Conservation (phyloP, 2,888 invertebrate species). For the Blomia tropicalis region DNA sequence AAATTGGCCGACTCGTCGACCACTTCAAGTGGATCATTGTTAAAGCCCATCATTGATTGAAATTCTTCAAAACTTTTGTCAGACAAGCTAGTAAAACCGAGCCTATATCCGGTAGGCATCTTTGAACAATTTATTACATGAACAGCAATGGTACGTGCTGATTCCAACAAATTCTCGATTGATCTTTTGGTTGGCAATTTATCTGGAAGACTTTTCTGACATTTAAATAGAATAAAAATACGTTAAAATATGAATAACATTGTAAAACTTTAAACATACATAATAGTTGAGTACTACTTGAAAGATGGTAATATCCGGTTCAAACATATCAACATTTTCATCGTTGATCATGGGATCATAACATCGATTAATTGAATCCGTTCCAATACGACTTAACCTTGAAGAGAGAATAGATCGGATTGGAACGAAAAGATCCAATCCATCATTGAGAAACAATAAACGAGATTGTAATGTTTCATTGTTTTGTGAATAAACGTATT, state of each 20-base stretch:
- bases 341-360: not conserved
- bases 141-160: not conserved
- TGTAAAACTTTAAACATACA: not conserved
- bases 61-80: slow-evolving; percentile 1
- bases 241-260: not conserved
- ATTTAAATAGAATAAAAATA: not conserved
- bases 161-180: not conserved
- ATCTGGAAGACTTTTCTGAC: not conserved
- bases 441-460: too few relatives aligned
- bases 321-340: not conserved
- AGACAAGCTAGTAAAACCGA: not conserved
- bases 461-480: too few relatives aligned
- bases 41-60: not conserved
- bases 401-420: not conserved
- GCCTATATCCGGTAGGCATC: not conserved
- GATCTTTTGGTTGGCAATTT: not conserved
- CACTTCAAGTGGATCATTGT: not conserved
- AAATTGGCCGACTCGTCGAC: too few relatives aligned
- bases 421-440: not conserved
- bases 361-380: not conserved
- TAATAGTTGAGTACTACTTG: not conserved
- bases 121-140: not conserved
- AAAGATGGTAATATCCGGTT: not conserved
- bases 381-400: too few relatives aligned
- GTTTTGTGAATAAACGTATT: too few relatives aligned